Evolutionary conservation across 2,888 invertebrate species (phyloP), one percentile per base, ranked within the genome.

Genomic region (Ischnus inquisitorius): DNA sequence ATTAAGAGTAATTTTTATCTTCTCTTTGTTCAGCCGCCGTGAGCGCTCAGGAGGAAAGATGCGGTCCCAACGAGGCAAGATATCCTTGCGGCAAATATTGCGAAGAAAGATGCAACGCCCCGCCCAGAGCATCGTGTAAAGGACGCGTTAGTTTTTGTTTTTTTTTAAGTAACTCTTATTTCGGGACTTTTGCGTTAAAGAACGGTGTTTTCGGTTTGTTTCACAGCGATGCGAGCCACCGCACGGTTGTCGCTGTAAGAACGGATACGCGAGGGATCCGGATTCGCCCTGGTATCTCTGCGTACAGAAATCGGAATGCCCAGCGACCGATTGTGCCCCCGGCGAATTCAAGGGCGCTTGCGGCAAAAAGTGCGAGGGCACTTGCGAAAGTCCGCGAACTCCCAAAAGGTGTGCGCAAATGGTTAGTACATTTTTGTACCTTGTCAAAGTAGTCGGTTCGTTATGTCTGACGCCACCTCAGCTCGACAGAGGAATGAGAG

Each of bases 61-160:
- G 83, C 43, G 71, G 34, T 60, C 12, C 6, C n/a, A 62, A 83
- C 65, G 83, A 65, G 12, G 48, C 57, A 16, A 60, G n/a, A 51
- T 62, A n/a, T 8, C 48, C 5, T 19, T 79, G 79, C 10, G 75
- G 79, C 39, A 64, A 3, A 22, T 14, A 39, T 22, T 83, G 83
- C 76, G 83, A 83, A 10, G 64, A 75, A 19, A 75, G 75, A 28
- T 83, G 79, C 71, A 79, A 83, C n/a, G 79, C 41, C 34, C 43
- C 19, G 34, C 46, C 39, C 10, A 54, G 69, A 5, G 39, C 3
- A 4, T 25, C 4, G 22, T 79, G 78, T 54, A 28, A 14, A 4
- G 43, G 8, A 16, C 10, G 68, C 28, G 78, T 82, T 62, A n/a
- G 77, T 78, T 41, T 48, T 78, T 51, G 14, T 16, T 67, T 1